Base-by-base conservation (phyloP, 2,797 vertebrate genomes). In the Limosa lapponica region DNA sequence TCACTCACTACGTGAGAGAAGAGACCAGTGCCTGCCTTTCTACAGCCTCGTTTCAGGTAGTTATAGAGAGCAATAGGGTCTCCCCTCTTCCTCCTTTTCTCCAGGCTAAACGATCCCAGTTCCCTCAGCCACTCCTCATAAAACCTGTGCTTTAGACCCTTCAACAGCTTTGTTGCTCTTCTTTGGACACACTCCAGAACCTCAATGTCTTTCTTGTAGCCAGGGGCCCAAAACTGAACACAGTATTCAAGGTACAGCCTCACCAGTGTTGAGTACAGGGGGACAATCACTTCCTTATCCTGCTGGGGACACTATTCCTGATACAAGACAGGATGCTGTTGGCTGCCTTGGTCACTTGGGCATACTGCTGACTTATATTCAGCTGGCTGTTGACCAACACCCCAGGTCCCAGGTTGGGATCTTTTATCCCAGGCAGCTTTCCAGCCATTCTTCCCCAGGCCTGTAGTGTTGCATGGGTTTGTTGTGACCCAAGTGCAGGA, bases 131-230 rank as follows among this genome's bases (percentile, higher is more conserved):
- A 1, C 10, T 89, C 3, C 17, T 52, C 17, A 37, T 0, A 36
- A 4, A 37, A 62, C 8, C 30, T 61, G 18, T 57, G 6, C 14
- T 46, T 22, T 2, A 28, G 11, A 36, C 4, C 13, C 25, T 39
- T 71, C 46, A n/a, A 7, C 32, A 65, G 4, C 15, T 36, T 12
- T 0, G 0, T 18, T 80, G 4, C 18, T 7, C 5, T 41, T 62
- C 37, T 82, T 8, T 48, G 28, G 13, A 48, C 4, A 7, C 1
- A 1, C 17, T 67, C 13, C 17, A 48, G 11, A 9, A 23, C 11
- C 7, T 44, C 19, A 15, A 3, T 24, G 32, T 65, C 15, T 6
- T 22, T 39, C 18, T 23, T 39, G 14, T 39, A 39, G 28, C 22
- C 34, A 69, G 22, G 52, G 30, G 11, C 14, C 23, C 52, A 48